Base-by-base conservation (phyloP, 2,888 invertebrate species). In the Lasioglossum figueresi region DNA sequence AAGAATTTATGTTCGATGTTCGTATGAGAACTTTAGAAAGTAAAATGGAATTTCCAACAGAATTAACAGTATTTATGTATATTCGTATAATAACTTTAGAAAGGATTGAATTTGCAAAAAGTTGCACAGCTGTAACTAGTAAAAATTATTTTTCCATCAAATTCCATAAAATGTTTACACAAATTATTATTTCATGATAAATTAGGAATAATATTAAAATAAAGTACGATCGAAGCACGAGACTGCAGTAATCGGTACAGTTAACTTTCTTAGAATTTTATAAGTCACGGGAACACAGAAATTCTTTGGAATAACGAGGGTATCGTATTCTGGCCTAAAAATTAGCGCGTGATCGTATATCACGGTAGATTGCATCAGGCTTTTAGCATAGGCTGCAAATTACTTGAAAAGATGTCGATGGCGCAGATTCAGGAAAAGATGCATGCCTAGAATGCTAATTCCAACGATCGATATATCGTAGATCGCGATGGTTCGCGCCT, bases 381-480 rank as follows among this genome's bases (percentile, higher is more conserved):
- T 72, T 56, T 80, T 75, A 70, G 74, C 81, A 80, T 83, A 82
- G 82, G 85, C 85, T 86, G 83, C 83, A 84, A 78, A 74, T 81
- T 77, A 79, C 77, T 76, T 63, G 76, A 66, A 90, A 81, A 87
- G 83, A 86, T 88, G 75, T 86, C 85, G 87, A 73, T 80, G 75
- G 81, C 68, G 43, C 45, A 14, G 82, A 90, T 90, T 79, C 76
- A 70, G 79, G 71, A 71, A 76, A 71, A 91, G 92, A 91, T 93
- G 91, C 92, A 90, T 91, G 92, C 91, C 89, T 90, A 89, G 87
- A 91, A 93, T 93, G 93, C 93, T 93, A 93, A 93, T 93, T 93
- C 85, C 45, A 73, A 52, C 70, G 88, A 91, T 88, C 91, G 87
- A 90, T 91, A 90, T 91, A 92, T 91, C 88, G 89, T 85, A 87